A percentile compares a stretch with the other conserved stretches of the same genome.
Evolutionary conservation across 2,888 invertebrate species (phyloP).

Genomic region (Melieria picta): DNA sequence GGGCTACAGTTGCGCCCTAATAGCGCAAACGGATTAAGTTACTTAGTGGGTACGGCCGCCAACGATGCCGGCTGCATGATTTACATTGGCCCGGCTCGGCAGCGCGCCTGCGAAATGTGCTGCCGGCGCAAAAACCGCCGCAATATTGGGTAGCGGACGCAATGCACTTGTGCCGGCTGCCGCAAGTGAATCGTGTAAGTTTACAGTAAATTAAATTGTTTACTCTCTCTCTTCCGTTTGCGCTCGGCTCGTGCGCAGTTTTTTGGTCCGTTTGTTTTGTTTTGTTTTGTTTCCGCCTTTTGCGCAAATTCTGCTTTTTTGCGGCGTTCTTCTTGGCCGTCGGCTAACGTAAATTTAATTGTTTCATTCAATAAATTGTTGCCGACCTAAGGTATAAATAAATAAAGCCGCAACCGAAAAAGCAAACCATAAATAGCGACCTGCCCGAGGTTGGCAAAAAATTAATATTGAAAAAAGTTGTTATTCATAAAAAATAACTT

Average conservation of each 20-base stretch:
- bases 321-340: not conserved
- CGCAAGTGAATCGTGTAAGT: conserved; percentile 2
- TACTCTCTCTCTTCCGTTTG: conserved; percentile 5
- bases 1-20: conserved; percentile 25
- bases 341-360: conserved; percentile 24
- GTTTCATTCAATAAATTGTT: conserved; percentile 26
- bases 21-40: conserved; percentile 33
- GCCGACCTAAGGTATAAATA: not conserved
- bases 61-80: conserved; percentile 28
- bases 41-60: conserved; percentile 17
- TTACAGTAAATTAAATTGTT: conserved; percentile 23
- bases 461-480: too few relatives aligned
- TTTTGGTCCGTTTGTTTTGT: not conserved
- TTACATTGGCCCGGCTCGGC: conserved; percentile 13
- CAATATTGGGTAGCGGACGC: not conserved
- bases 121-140: not conserved
- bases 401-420: not conserved
- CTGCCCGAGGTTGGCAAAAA: too few relatives aligned
- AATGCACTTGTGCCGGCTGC: conserved; percentile 7
- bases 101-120: conserved; percentile 8
- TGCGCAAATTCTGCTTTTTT: conserved; percentile 3
- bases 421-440: too few relatives aligned
- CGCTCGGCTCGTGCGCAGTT: not conserved
- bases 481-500: too few relatives aligned
- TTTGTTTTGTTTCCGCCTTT: not conserved